Evolutionary conservation across 2,113 vertebrate species (phyloP).

Genomic region (Accipiter virgatus): DNA sequence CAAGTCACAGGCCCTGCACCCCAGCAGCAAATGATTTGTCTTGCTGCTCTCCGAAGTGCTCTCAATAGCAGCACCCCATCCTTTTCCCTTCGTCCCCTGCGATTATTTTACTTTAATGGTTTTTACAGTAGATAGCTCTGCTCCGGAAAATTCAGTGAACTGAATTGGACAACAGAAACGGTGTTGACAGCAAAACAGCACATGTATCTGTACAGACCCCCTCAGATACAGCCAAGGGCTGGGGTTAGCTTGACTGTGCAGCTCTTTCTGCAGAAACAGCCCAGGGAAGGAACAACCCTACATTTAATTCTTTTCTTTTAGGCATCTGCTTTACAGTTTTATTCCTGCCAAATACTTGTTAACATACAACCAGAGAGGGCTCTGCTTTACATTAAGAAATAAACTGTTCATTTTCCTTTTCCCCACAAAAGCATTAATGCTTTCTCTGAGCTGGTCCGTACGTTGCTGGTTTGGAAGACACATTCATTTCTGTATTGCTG

Average conservation of each 20-base stretch:
- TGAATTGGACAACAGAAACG: not conserved
- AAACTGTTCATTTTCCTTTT: not conserved
- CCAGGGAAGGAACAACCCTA: not conserved
- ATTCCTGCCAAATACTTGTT: not conserved
- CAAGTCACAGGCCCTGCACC: rapidly evolving
- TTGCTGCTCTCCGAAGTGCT: not conserved
- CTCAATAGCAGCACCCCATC: not conserved
- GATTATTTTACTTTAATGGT: not conserved
- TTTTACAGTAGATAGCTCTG: not conserved
- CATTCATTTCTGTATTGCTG: rapidly evolving
- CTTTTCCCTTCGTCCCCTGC: not conserved
- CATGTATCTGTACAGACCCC: no score
- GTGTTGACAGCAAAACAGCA: not conserved
- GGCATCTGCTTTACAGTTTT: not conserved
- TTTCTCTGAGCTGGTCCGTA: not conserved
- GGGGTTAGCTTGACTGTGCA: not conserved
- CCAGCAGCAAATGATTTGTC: rapidly evolving
- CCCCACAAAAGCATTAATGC: not conserved
- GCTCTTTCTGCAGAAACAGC: not conserved
- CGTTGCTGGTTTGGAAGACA: not conserved
- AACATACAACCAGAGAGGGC: not conserved
- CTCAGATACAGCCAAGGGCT: rapidly evolving
- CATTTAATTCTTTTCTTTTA: not conserved
- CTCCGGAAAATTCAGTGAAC: not conserved
- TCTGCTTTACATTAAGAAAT: not conserved